Evolutionary conservation across 2,113 vertebrate species (phyloP).

Genomic region (Crotalus tigris): DNA sequence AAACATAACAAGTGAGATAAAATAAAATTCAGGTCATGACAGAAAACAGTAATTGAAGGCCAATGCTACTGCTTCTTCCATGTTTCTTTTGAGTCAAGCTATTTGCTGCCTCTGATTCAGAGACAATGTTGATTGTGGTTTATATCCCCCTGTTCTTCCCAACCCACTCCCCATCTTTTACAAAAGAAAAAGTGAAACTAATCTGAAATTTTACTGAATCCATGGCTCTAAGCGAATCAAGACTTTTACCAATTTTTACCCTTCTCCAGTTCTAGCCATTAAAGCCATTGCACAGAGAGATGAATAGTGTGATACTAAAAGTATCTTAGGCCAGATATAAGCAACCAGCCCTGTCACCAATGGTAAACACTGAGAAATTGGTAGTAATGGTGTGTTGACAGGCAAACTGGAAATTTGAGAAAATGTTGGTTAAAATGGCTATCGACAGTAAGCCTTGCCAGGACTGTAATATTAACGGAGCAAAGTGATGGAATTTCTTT

Average conservation of each 20-base stretch:
- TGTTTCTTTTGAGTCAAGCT: neutral
- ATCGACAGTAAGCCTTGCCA: neutral
- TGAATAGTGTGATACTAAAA: neutral
- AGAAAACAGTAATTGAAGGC: neutral
- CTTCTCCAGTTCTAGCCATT: neutral
- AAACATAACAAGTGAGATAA: constrained; percentile 26
- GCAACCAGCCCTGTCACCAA: neutral
- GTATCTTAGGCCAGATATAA: neutral
- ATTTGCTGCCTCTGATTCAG: neutral
- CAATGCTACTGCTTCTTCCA: neutral
- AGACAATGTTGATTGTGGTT: neutral
- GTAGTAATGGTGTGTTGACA: neutral
- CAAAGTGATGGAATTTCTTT: neutral
- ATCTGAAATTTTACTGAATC: neutral
- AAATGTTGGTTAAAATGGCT: neutral
- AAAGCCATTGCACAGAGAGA: neutral
- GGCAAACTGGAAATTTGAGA: neutral
- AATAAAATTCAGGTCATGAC: constrained; percentile 6
- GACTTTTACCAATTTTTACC: neutral
- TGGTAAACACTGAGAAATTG: neutral
- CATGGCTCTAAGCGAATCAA: neutral
- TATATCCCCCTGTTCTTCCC: neutral
- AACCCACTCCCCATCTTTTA: neutral
- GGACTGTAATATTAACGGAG: neutral
- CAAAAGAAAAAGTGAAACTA: neutral